Evolutionary conservation across 2,113 vertebrate species (phyloP).

Genomic region (Hippoglossus stenolepis): DNA sequence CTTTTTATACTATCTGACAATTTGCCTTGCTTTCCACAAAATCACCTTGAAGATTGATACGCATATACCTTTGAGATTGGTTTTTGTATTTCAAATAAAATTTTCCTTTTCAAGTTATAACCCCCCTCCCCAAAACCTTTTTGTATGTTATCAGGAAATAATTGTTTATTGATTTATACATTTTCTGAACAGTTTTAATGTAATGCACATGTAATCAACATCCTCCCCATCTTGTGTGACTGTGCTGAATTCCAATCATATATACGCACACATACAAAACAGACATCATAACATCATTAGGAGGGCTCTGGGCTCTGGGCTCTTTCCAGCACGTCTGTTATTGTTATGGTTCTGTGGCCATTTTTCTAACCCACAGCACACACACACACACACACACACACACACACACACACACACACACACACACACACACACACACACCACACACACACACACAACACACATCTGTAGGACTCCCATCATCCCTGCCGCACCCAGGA

Average conservation of each 20-base stretch:
- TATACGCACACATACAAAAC: slow-evolving; percentile 51
- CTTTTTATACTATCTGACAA: too few relatives aligned
- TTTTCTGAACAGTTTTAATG: too few relatives aligned
- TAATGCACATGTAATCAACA: background rate
- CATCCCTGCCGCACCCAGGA: slow-evolving; percentile 64
- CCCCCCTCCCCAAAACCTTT: too few relatives aligned
- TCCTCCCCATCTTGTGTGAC: slow-evolving; percentile 6
- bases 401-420: slow-evolving; percentile 25
- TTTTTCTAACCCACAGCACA: slow-evolving; percentile 27
- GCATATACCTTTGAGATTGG: too few relatives aligned
- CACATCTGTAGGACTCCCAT: slow-evolving; percentile 41
- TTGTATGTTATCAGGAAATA: too few relatives aligned
- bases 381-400: slow-evolving; percentile 9
- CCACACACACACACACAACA: slow-evolving; percentile 19
- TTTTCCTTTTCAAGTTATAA: too few relatives aligned
- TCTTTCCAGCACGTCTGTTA: slow-evolving; percentile 65
- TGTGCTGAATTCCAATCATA: slow-evolving; percentile 38
- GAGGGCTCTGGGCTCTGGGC: slow-evolving; percentile 21
- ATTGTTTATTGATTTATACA: too few relatives aligned
- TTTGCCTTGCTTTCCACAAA: too few relatives aligned
- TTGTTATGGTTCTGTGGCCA: slow-evolving; percentile 64
- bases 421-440: slow-evolving; percentile 25
- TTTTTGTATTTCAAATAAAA: too few relatives aligned
- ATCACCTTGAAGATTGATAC: too few relatives aligned
- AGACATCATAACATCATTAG: slow-evolving; percentile 66